Evolutionary conservation across 2,113 vertebrate genomes (phyloP).

Genomic region (Caloenas nicobarica): DNA sequence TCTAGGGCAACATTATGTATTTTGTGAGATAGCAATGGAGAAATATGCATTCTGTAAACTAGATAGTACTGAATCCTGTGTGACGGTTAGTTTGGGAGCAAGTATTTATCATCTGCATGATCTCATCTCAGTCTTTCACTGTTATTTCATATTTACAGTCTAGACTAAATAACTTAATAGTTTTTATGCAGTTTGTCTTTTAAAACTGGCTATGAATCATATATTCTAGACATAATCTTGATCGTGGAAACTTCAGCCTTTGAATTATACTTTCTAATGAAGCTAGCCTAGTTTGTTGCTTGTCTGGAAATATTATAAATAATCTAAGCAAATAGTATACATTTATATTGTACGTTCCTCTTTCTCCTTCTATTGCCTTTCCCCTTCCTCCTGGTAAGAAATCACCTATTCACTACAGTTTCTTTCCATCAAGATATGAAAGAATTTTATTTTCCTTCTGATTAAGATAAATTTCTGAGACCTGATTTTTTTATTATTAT

Average conservation of each 20-base stretch:
- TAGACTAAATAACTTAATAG: slow-evolving; percentile 52
- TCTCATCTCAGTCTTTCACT: slow-evolving; percentile 21
- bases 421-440: background rate
- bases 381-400: background rate
- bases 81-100: background rate
- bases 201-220: slow-evolving; percentile 54
- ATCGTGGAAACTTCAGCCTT: slow-evolving; percentile 3
- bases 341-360: background rate
- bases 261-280: slow-evolving; percentile 59
- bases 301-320: slow-evolving; percentile 32
- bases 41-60: background rate
- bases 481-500: background rate
- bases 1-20: background rate
- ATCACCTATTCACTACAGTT: background rate
- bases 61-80: background rate
- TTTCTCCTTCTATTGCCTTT: background rate
- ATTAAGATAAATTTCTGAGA: background rate
- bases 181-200: slow-evolving; percentile 50
- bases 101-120: slow-evolving; percentile 34
- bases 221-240: slow-evolving; percentile 41
- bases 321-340: background rate
- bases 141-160: slow-evolving; percentile 46
- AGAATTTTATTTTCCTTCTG: background rate
- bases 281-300: slow-evolving; percentile 13
- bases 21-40: background rate